Percentiles rank a stretch among this genome's conserved stretches.
These are phyloP conservation scores for Cottoperca gobio DNA, from an alignment of 2,797 vertebrate species.

Conservation along the genomic window DNA sequence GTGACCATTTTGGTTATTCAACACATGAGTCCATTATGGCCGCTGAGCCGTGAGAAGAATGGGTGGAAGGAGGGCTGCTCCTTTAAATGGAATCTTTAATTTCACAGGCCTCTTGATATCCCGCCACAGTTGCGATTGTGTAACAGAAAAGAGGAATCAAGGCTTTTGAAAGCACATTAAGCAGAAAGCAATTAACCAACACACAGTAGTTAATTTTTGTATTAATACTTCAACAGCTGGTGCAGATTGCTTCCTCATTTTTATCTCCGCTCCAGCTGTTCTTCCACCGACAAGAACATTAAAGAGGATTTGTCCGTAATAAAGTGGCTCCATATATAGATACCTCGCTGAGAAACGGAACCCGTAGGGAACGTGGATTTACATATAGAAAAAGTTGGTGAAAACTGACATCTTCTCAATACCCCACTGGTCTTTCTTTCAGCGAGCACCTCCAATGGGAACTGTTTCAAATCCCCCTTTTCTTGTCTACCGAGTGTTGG, in stretches of 20 bases:
- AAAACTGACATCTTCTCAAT: conserved; percentile 76
- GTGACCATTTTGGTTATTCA: conserved; percentile 85
- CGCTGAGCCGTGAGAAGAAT: conserved; percentile 84
- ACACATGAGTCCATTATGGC: conserved; percentile 85
- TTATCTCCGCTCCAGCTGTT: conserved; percentile 87
- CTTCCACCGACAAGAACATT: conserved; percentile 83
- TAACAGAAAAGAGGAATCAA: conserved; percentile 83
- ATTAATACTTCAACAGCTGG: conserved; percentile 88
- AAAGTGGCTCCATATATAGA: conserved; percentile 84
- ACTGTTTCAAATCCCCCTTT: conserved; percentile 76
- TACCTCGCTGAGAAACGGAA: conserved; percentile 75
- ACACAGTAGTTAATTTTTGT: conserved; percentile 88
- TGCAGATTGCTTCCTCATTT: conserved; percentile 83
- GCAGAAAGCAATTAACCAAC: conserved; percentile 88
- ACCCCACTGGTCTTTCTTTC: conserved; percentile 69
- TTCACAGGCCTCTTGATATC: conserved; percentile 85
- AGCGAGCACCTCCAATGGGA: conserved; percentile 69
- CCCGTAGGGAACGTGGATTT: conserved; percentile 77
- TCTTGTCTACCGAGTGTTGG: conserved; percentile 71
- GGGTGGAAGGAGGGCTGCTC: conserved; percentile 60
- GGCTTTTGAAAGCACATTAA: conserved; percentile 88
- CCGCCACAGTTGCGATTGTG: conserved; percentile 76
- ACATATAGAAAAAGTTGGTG: conserved; percentile 78
- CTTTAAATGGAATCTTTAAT: conserved; percentile 86
- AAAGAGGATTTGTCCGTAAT: conserved; percentile 87